Conservation (phyloP, 2,888 invertebrate species). For the Plagodis dolabraria region DNA sequence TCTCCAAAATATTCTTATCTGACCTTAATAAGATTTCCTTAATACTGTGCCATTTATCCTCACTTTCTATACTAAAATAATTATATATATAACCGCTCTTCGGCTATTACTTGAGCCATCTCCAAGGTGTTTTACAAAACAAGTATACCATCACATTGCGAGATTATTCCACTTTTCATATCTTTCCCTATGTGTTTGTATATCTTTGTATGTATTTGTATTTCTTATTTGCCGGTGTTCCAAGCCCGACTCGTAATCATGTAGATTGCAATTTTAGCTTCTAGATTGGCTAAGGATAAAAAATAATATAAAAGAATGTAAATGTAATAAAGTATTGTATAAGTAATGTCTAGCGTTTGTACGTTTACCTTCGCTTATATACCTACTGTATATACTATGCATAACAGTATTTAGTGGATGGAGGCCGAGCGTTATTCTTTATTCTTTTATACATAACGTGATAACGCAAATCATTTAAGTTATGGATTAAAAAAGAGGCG, state of each 20-base stretch:
- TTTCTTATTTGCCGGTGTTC: constrained; percentile 21
- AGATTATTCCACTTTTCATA: constrained; percentile 40
- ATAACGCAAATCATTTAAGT: too few relatives aligned
- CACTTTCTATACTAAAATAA: not conserved
- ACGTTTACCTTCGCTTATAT: too few relatives aligned
- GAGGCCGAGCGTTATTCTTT: too few relatives aligned
- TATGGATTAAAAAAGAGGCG: too few relatives aligned
- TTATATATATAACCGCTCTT: constrained; percentile 1
- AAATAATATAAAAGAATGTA: not conserved
- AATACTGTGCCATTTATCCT: too few relatives aligned
- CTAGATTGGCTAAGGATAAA: not conserved
- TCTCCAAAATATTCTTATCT: too few relatives aligned
- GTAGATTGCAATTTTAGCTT: constrained; percentile 24
- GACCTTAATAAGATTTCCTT: too few relatives aligned
- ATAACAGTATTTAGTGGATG: too few relatives aligned
- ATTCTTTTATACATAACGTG: too few relatives aligned
- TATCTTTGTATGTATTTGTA: constrained; percentile 17
- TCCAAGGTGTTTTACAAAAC: constrained; percentile 34
- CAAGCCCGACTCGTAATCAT: constrained; percentile 19
- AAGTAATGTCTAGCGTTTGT: not conserved
- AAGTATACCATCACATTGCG: constrained; percentile 36
- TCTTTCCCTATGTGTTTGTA: constrained; percentile 26
- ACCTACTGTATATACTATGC: too few relatives aligned
- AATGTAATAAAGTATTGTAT: constrained; percentile 6
- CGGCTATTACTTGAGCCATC: constrained; percentile 4